Evolutionary conservation across 2,113 vertebrate genomes (phyloP).

Genomic region (Oenanthe melanoleuca): DNA sequence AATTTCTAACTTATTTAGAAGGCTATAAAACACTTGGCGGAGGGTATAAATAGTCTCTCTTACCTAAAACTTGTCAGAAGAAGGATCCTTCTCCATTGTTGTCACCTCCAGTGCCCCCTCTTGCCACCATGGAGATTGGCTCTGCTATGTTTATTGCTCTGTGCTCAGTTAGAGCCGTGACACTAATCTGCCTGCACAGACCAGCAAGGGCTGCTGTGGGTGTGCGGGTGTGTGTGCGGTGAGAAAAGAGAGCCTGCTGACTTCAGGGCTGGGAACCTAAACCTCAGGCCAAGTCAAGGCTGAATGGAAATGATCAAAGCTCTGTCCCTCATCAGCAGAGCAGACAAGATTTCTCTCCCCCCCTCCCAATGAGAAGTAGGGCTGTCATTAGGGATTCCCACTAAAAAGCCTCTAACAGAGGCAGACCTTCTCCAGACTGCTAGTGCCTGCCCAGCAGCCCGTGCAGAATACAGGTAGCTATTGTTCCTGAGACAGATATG

Average conservation of each 20-base stretch:
- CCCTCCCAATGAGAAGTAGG: conserved; percentile 62
- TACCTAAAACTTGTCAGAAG: conserved; percentile 80
- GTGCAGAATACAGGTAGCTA: conserved; percentile 85
- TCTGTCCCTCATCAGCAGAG: conserved; percentile 74
- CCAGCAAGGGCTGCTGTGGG: conserved; percentile 28
- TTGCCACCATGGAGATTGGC: conserved; percentile 74
- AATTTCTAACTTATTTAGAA: conserved; percentile 55
- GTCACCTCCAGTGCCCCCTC: conserved; percentile 72
- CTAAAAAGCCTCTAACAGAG: conserved; percentile 72
- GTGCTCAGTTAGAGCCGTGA: conserved; percentile 74
- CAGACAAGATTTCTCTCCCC: conserved; percentile 49
- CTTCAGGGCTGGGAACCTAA: conserved; percentile 73
- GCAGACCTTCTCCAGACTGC: conserved; percentile 76
- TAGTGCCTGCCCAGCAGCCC: conserved; percentile 78
- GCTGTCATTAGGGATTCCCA: conserved; percentile 78
- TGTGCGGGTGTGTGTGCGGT: neutral
- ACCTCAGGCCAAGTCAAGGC: conserved; percentile 77
- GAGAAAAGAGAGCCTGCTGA: conserved; percentile 52
- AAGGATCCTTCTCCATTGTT: conserved; percentile 69
- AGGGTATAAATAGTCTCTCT: conserved; percentile 65
- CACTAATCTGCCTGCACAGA: conserved; percentile 73
- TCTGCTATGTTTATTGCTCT: conserved; percentile 70
- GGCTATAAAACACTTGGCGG: conserved; percentile 39
- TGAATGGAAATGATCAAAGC: conserved; percentile 81
- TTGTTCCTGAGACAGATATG: conserved; percentile 85